These are phyloP conservation scores for Escarpia spicata DNA, from an alignment of 2,888 invertebrate genomes.

Conservation along the genomic window DNA sequence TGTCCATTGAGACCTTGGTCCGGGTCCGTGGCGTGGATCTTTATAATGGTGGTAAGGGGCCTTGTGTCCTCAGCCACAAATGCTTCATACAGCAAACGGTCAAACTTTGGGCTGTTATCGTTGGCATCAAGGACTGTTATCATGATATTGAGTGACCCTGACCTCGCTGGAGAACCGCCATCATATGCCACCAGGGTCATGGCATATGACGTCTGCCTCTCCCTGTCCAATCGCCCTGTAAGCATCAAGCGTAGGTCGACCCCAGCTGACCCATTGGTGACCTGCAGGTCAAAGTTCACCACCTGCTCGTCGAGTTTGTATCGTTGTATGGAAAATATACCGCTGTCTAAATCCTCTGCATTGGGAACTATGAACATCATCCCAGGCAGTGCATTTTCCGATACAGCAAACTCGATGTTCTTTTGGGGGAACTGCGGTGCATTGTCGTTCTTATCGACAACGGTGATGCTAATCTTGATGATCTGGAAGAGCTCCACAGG, in stretches of 20 bases:
- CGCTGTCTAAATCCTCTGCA: constrained; percentile 40
- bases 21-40: constrained; percentile 53
- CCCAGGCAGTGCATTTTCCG: constrained; percentile 34
- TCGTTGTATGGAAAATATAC: constrained; percentile 32
- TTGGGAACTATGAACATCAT: constrained; percentile 33
- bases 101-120: constrained; percentile 58
- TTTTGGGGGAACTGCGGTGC: constrained; percentile 27
- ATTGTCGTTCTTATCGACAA: constrained; percentile 34
- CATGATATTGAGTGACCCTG: constrained; percentile 50
- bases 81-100: constrained; percentile 84
- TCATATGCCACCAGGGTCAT: constrained; percentile 55
- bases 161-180: constrained; percentile 51
- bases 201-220: constrained; percentile 49
- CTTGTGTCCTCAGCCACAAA: constrained; percentile 74
- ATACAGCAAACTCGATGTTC: constrained; percentile 14
- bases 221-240: constrained; percentile 71
- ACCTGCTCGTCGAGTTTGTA: constrained; percentile 32
- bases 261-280: constrained; percentile 36
- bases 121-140: constrained; percentile 57
- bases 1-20: constrained; percentile 52
- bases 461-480: constrained; percentile 28
- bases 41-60: constrained; percentile 48
- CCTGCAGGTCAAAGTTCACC: constrained; percentile 34
- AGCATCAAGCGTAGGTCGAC: constrained; percentile 39
- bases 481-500: constrained; percentile 26